Conservation (phyloP, 2,888 invertebrate genomes). For the Gandaritis pyraliata region DNA sequence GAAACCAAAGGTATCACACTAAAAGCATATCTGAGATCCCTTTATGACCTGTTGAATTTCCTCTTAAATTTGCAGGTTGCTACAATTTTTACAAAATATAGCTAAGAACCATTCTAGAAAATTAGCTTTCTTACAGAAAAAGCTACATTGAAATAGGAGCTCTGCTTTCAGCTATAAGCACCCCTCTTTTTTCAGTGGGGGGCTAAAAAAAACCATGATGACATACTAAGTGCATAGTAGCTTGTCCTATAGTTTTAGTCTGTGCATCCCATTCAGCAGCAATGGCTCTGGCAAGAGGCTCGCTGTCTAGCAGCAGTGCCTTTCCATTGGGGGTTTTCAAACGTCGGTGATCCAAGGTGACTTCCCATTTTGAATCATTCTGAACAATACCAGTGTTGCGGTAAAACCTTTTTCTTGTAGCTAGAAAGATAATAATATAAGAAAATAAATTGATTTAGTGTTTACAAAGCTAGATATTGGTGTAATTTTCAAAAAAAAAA, state of each 20-base stretch:
- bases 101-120: no score
- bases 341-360: constrained; percentile 94
- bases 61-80: no score
- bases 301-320: constrained; percentile 90
- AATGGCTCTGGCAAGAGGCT: constrained; percentile 95
- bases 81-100: no score
- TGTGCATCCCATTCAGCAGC: constrained; percentile 98
- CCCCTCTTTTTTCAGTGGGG: no score
- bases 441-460: background rate
- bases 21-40: no score
- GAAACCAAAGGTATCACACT: no score
- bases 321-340: constrained; percentile 95
- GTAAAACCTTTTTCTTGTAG: constrained; percentile 89
- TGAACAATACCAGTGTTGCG: constrained; percentile 88
- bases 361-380: constrained; percentile 90
- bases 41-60: no score
- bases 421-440: constrained; percentile 48
- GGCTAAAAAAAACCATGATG: background rate
- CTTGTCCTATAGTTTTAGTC: constrained; percentile 88
- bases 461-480: no score
- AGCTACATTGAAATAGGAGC: no score
- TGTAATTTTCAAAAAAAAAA: no score
- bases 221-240: constrained; percentile 95
- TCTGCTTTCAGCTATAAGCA: no score
- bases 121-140: no score